These are phyloP conservation scores for Tortrix viridana DNA, from an alignment of 2,888 invertebrate species.

Conservation along the genomic window DNA sequence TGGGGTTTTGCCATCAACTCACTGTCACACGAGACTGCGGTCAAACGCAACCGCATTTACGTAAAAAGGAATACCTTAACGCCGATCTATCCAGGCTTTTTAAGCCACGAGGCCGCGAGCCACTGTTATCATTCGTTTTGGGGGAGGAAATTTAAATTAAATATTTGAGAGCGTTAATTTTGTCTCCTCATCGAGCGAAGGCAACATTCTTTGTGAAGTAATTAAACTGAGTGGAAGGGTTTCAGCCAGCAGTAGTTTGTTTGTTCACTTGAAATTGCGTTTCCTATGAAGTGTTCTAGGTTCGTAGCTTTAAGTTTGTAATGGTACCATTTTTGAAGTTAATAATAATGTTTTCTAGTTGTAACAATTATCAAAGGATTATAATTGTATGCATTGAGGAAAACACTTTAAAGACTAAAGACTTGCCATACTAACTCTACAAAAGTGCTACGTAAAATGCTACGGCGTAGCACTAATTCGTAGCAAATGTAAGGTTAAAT, in stretches of 20 bases:
- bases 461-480: slow-evolving; percentile 29
- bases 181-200: slow-evolving; percentile 83
- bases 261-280: slow-evolving; percentile 82
- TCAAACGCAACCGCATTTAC: too few relatives aligned
- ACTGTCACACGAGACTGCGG: too few relatives aligned
- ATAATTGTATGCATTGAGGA: too few relatives aligned
- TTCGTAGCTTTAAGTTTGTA: slow-evolving; percentile 58
- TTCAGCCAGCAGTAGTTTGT: slow-evolving; percentile 79
- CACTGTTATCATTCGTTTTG: slow-evolving; percentile 82
- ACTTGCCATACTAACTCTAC: slow-evolving; percentile 3
- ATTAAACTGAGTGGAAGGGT: slow-evolving; percentile 84
- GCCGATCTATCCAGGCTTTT: slow-evolving; percentile 46
- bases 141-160: slow-evolving; percentile 82
- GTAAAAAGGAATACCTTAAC: slow-evolving; percentile 52
- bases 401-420: too few relatives aligned
- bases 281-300: slow-evolving; percentile 76
- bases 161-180: slow-evolving; percentile 84
- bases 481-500: slow-evolving; percentile 35
- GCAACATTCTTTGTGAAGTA: slow-evolving; percentile 84
- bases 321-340: slow-evolving; percentile 17
- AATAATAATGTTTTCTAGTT: not conserved
- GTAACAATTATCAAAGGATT: not conserved
- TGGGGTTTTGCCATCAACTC: too few relatives aligned
- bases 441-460: slow-evolving; percentile 21
- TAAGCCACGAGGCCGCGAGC: slow-evolving; percentile 60